These are phyloP conservation scores for Dryobates pubescens DNA, from an alignment of 2,797 vertebrate genomes.

Conservation along the genomic window DNA sequence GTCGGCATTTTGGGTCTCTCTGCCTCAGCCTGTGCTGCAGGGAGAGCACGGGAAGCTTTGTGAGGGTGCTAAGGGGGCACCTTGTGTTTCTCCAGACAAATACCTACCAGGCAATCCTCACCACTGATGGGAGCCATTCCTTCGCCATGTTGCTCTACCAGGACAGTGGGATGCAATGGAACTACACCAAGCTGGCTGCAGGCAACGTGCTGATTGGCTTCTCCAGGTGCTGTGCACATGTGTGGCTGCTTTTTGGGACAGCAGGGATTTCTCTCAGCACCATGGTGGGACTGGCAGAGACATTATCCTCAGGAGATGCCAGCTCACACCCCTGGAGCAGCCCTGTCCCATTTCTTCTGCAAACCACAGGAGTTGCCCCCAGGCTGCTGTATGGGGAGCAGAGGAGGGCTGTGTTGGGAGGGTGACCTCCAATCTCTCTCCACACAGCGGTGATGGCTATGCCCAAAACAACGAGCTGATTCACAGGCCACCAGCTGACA, in stretches of 20 bases:
- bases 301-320: not conserved
- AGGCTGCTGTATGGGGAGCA: not conserved
- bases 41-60: not conserved
- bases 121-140: slow-evolving; percentile 72
- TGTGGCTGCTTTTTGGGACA: not conserved
- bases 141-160: slow-evolving; percentile 77
- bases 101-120: slow-evolving; percentile 80
- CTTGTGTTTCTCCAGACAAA: slow-evolving; percentile 66
- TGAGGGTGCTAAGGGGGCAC: not conserved
- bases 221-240: slow-evolving; percentile 58
- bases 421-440: not conserved
- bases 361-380: not conserved
- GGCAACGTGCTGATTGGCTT: slow-evolving; percentile 73
- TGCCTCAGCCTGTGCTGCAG: accelerated
- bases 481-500: slow-evolving; percentile 42
- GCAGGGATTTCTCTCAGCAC: not conserved
- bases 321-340: not conserved
- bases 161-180: slow-evolving; percentile 73
- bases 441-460: slow-evolving; percentile 68
- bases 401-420: not conserved
- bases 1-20: not conserved
- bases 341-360: not conserved
- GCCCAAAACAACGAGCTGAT: slow-evolving; percentile 68
- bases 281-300: accelerated
- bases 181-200: not conserved